Conservation (phyloP, 2,113 vertebrate genomes). For the Zosterops hypoxanthus region DNA sequence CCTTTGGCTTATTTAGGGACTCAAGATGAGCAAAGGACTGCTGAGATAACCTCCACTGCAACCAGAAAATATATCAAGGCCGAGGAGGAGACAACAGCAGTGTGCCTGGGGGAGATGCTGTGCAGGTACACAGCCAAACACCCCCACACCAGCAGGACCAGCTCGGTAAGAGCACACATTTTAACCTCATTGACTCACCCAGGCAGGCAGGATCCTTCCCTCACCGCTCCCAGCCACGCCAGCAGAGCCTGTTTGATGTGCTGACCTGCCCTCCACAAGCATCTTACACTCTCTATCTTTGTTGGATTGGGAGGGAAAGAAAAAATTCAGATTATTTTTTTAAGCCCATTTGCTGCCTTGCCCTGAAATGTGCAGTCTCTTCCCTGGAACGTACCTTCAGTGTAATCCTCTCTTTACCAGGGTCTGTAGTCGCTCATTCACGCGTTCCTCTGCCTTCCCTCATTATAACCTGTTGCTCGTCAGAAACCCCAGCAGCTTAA, state of each 20-base stretch:
- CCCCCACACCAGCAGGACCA: background rate
- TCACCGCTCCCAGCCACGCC: background rate
- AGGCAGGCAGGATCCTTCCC: background rate
- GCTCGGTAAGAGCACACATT: background rate
- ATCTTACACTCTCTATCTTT: conserved; percentile 31
- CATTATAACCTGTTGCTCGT: conserved; percentile 45
- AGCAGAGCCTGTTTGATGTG: conserved; percentile 10
- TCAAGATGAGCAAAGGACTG: background rate
- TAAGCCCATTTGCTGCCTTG: conserved; percentile 55
- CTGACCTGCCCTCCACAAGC: conserved; percentile 45
- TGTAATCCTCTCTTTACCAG: conserved; percentile 58
- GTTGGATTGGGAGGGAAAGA: background rate
- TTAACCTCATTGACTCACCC: background rate
- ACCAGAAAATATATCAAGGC: background rate
- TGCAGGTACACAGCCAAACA: background rate
- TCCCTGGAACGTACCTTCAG: conserved; percentile 20
- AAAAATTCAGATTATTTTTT: conserved; percentile 53
- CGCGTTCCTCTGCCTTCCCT: conserved; percentile 14
- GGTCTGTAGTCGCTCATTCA: conserved; percentile 11
- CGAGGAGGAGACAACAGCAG: background rate
- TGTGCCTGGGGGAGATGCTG: background rate
- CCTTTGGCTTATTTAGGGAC: background rate
- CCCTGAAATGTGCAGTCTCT: conserved; percentile 50
- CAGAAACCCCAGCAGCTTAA: conserved; percentile 63
- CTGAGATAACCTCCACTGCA: background rate